These are phyloP conservation scores for Acanthiza pusilla DNA, from an alignment of 2,797 vertebrate species.

Conservation along the genomic window DNA sequence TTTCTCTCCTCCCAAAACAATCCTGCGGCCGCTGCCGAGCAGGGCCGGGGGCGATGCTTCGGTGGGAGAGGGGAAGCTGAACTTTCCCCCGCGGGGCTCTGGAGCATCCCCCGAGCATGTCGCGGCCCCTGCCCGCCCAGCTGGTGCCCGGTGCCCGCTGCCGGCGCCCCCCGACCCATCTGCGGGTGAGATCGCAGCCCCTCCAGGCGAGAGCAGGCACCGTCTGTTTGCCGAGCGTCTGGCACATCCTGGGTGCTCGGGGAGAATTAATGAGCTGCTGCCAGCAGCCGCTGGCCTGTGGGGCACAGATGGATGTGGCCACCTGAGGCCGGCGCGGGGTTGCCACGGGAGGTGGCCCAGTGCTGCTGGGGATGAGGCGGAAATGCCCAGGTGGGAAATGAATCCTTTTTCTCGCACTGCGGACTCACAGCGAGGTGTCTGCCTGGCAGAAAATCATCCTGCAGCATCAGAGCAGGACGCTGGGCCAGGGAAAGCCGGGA, in stretches of 20 bases:
- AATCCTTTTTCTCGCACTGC: fast-evolving
- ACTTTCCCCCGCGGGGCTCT: background rate
- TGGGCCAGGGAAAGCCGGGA: background rate
- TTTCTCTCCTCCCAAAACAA: background rate
- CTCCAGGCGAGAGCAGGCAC: background rate
- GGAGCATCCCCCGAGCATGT: background rate
- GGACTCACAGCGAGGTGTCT: background rate
- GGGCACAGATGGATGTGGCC: background rate
- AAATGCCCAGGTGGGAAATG: fast-evolving
- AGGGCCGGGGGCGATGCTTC: background rate
- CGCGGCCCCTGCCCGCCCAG: background rate
- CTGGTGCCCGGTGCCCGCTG: background rate
- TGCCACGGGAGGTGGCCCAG: background rate
- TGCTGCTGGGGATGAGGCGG: background rate
- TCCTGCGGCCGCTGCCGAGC: background rate
- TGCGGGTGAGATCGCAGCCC: background rate
- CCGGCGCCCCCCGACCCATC: background rate
- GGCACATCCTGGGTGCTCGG: constrained; percentile 16
- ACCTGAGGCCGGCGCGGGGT: background rate
- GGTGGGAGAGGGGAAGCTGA: background rate
- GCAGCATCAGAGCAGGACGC: background rate
- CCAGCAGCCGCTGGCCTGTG: background rate
- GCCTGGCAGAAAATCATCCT: background rate
- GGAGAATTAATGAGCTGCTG: constrained; percentile 12
- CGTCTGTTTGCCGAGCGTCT: constrained; percentile 32